phyloP scores from a whole-genome alignment of 2,797 vertebrate genomes.

The Notoglanidium macrostoma region DNA sequence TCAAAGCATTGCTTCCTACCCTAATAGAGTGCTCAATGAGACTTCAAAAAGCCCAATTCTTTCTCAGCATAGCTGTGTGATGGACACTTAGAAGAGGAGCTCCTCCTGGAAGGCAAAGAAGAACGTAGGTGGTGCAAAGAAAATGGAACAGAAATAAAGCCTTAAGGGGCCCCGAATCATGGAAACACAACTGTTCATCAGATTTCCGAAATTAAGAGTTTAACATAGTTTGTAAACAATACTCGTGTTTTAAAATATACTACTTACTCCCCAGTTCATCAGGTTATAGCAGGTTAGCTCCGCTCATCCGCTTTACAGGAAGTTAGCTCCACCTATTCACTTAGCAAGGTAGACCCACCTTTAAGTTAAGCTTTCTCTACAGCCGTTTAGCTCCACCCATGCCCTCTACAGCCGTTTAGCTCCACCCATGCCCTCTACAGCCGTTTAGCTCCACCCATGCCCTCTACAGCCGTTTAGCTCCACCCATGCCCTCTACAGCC shows the following conservation, averaged over 20 bases:
- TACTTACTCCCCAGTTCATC: background rate
- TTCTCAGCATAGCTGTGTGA: constrained; percentile 44
- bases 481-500: background rate
- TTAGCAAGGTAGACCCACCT: background rate
- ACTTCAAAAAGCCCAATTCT: constrained; percentile 50
- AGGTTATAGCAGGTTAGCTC: background rate
- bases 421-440: background rate
- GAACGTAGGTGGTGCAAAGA: background rate
- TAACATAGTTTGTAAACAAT: background rate
- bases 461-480: background rate
- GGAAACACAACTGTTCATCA: background rate
- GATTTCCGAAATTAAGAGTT: background rate
- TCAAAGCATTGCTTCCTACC: constrained; percentile 44
- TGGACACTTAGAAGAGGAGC: constrained; percentile 20
- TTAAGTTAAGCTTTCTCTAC: background rate
- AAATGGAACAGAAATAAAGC: background rate
- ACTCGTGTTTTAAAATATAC: background rate
- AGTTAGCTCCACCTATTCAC: background rate
- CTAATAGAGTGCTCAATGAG: constrained; percentile 55
- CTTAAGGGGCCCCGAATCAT: background rate
- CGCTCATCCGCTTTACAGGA: background rate
- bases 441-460: background rate
- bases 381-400: background rate
- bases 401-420: background rate
- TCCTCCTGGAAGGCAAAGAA: background rate